Percentiles rank a stretch among this genome's conserved stretches.
Conservation (phyloP, 1,140 invertebrate genomes). For the Camponotus floridanus region DNA sequence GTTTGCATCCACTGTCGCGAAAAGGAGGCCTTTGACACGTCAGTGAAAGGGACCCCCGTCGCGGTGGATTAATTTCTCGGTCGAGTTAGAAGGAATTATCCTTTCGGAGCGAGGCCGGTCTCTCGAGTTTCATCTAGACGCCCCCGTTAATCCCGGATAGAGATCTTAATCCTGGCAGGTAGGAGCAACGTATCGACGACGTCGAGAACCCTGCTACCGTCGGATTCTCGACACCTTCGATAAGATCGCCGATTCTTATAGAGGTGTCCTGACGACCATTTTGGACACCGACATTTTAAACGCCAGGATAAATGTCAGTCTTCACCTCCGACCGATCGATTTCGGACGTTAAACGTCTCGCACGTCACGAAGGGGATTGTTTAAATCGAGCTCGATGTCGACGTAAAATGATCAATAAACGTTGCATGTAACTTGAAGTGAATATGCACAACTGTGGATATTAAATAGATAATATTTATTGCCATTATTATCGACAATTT, state of each 20-base stretch:
- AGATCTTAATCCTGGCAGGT: conserved; percentile 79
- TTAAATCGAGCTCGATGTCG: background rate
- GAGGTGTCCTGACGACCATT: background rate
- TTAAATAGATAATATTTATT: conserved; percentile 28
- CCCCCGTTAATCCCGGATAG: conserved; percentile 63
- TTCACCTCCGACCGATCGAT: conserved; percentile 2
- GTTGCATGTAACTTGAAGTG: background rate
- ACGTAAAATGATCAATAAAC: background rate
- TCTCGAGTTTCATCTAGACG: conserved; percentile 40
- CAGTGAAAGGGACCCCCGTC: background rate
- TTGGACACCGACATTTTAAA: background rate
- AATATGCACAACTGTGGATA: background rate
- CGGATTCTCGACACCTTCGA: conserved; percentile 69
- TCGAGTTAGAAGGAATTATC: conserved; percentile 23
- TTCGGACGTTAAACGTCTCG: background rate
- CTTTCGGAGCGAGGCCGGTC: conserved; percentile 70
- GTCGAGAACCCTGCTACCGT: conserved; percentile 78
- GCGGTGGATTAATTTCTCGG: conserved; percentile 10
- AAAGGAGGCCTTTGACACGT: background rate
- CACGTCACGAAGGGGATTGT: background rate
- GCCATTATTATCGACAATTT: background rate
- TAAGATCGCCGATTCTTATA: conserved; percentile 64
- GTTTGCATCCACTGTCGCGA: conserved; percentile 10
- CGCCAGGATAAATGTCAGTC: conserved; percentile 3
- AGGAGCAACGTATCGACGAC: conserved; percentile 64